These are phyloP conservation scores for Argynnis bischoffii DNA, from an alignment of 2,888 invertebrate genomes.

Conservation along the genomic window DNA sequence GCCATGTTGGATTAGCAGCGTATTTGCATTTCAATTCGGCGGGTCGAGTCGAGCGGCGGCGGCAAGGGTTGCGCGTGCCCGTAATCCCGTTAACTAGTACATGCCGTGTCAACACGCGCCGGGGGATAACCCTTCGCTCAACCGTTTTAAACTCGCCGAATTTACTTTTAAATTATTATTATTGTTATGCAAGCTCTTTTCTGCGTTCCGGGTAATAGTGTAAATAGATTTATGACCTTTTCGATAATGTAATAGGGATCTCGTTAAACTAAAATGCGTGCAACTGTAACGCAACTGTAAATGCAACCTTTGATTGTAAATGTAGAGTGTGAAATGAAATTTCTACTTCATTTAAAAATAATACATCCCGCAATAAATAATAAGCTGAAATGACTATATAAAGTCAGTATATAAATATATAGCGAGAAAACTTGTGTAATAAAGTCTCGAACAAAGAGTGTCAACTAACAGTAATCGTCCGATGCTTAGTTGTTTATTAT, in stretches of 20 bases:
- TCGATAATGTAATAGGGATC: constrained; percentile 21
- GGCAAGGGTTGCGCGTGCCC: constrained; percentile 52
- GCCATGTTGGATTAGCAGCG: constrained; percentile 61
- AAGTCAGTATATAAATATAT: no score
- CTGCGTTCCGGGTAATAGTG: constrained; percentile 33
- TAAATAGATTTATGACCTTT: constrained; percentile 35
- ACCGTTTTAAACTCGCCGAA: constrained; percentile 41
- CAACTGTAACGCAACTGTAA: no score
- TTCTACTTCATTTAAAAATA: background rate
- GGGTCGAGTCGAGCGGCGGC: constrained; percentile 22
- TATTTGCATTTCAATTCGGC: constrained; percentile 69
- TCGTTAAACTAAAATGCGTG: constrained; percentile 4
- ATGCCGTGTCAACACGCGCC: constrained; percentile 41
- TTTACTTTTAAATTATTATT: constrained; percentile 43
- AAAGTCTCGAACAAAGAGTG: no score
- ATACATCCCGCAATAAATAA: background rate
- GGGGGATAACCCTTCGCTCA: constrained; percentile 23
- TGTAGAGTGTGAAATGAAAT: background rate
- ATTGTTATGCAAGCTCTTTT: constrained; percentile 31
- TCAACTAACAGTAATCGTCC: no score
- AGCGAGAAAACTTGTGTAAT: no score
- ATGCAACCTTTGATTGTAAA: background rate
- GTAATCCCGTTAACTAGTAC: constrained; percentile 52
- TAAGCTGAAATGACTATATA: no score
- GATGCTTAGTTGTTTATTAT: no score